Conservation (phyloP, 2,113 vertebrate genomes). For the Corythaixoides concolor region DNA sequence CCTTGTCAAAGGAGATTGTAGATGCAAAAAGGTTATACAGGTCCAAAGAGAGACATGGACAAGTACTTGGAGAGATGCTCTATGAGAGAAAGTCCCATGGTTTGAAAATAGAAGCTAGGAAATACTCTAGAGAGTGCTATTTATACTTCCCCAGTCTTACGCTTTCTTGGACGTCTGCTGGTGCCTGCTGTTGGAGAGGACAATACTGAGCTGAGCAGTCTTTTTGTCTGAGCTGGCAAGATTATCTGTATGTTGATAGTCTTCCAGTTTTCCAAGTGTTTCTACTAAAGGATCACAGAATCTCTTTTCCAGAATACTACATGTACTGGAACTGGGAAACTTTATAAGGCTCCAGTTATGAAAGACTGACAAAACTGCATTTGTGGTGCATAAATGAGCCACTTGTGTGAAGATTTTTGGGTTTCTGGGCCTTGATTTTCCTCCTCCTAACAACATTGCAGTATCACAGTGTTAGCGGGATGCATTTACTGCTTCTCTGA, state of each 20-base stretch:
- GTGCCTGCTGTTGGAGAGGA: neutral
- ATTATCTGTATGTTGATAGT: neutral
- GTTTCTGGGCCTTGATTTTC: neutral
- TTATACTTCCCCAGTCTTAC: neutral
- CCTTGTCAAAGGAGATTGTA: neutral
- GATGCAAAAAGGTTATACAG: neutral
- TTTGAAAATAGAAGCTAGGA: neutral
- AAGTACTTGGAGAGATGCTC: neutral
- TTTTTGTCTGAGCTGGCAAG: neutral
- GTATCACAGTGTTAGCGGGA: neutral
- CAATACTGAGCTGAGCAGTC: neutral
- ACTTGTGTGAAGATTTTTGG: neutral
- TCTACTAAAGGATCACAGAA: neutral
- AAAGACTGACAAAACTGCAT: neutral
- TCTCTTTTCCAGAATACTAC: neutral
- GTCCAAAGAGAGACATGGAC: neutral
- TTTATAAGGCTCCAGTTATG: neutral
- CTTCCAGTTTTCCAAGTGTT: neutral
- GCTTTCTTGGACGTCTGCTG: neutral
- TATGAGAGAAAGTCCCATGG: neutral
- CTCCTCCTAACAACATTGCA: neutral
- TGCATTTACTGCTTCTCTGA: neutral
- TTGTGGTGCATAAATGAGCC: neutral
- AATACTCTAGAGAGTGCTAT: neutral
- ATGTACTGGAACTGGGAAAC: neutral